Conservation (phyloP, 2,888 invertebrate genomes). For the Eristalinus sepulchralis region DNA sequence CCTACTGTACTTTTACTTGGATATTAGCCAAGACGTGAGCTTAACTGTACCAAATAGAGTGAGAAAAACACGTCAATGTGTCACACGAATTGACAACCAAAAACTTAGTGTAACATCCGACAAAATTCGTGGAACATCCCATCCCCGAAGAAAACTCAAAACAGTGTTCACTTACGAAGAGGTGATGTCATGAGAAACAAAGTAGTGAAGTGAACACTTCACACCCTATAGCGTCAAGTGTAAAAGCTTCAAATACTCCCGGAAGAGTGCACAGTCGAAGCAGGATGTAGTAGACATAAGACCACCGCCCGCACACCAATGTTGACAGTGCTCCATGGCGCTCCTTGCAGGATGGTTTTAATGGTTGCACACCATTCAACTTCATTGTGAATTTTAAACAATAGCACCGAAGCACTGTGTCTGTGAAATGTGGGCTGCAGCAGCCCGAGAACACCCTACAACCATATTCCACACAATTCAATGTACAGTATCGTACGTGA, state of each 20-base stretch:
- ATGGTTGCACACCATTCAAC: constrained; percentile 56
- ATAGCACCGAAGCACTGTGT: constrained; percentile 31
- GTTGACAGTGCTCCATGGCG: constrained; percentile 54
- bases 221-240: not conserved
- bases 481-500: constrained; percentile 65
- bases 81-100: no score
- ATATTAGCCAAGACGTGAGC: no score
- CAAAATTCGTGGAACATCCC: no score
- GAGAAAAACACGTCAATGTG: no score
- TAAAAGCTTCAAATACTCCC: constrained; percentile 30
- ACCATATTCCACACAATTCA: constrained; percentile 56
- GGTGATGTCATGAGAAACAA: not conserved
- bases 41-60: no score
- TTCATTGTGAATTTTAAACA: constrained; percentile 58
- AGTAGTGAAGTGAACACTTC: not conserved
- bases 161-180: not conserved
- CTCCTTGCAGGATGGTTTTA: constrained; percentile 45
- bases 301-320: constrained; percentile 11
- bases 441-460: constrained; percentile 42
- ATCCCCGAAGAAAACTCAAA: no score
- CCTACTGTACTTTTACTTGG: no score
- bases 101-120: no score
- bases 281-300: constrained; percentile 1
- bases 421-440: not conserved
- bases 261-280: constrained; percentile 34